These are phyloP conservation scores for Neoascia interrupta DNA, from an alignment of 2,888 invertebrate genomes.

Conservation along the genomic window DNA sequence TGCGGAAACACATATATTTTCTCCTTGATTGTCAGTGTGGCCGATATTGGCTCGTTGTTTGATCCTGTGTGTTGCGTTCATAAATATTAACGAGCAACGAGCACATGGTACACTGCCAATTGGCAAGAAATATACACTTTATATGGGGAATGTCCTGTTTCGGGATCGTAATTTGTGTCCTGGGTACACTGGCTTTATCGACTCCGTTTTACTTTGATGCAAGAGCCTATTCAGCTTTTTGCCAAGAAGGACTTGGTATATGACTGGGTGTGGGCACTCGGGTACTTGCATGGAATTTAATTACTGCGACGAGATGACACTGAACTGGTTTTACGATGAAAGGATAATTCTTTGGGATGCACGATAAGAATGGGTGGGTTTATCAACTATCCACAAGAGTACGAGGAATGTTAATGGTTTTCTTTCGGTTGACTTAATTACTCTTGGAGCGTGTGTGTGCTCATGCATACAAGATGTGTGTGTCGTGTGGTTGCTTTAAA, in stretches of 20 bases:
- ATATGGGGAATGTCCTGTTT: constrained; percentile 20
- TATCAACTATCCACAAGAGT: no score
- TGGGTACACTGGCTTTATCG: constrained; percentile 23
- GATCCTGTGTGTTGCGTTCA: constrained; percentile 40
- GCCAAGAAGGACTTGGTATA: no score
- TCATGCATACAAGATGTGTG: constrained; percentile 29
- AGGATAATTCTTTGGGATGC: no score
- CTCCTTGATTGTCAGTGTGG: constrained; percentile 40
- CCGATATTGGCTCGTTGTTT: constrained; percentile 6
- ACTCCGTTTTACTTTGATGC: constrained; percentile 7
- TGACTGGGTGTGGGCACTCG: no score
- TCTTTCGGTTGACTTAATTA: constrained; percentile 30
- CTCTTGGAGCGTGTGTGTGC: constrained; percentile 26
- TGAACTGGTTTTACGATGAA: no score
- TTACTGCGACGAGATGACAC: constrained; percentile 42
- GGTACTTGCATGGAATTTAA: constrained; percentile 66
- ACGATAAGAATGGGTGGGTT: constrained; percentile 11
- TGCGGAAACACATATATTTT: constrained; percentile 59
- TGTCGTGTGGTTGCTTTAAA: background rate
- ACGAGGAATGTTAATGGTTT: background rate
- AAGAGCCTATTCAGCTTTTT: constrained; percentile 19
- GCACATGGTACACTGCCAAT: constrained; percentile 60
- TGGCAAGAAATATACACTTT: constrained; percentile 63
- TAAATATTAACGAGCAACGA: constrained; percentile 64
- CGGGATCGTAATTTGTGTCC: constrained; percentile 34